Base-by-base conservation (phyloP, 2,113 vertebrate species). In the Nicator chloris region DNA sequence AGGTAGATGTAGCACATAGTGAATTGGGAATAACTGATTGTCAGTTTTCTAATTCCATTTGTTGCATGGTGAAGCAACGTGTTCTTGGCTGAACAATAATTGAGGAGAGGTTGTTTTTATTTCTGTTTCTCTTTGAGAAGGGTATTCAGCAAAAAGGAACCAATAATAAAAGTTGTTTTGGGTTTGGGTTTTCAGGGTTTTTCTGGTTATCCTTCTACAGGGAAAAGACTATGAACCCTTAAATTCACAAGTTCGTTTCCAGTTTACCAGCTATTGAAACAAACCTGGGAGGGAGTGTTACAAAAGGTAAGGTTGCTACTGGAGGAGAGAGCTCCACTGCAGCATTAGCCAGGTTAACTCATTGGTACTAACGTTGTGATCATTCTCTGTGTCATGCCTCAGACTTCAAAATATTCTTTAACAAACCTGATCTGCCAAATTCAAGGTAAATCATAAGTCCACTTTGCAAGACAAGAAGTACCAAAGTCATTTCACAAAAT, bases 231-330 rank as follows among this genome's bases (percentile, higher is more conserved):
- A 8, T 86, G 92, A 92, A 50, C 68, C 64, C 49, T 95, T 93
- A 93, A 88, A 92, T 83, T 75, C 82, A 30, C 79, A 70, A 70
- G 68, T 87, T 95, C 33, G 28, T 86, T 94, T 96, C 72, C 87
- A 84, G 45, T 95, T 91, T 92, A 66, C 42, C 95, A 96, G 91
- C 95, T 97, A 89, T 95, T 96, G 82, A 96, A 92, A 96, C 69
- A 95, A 31, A 95, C 66, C 42, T 63, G n/a, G 15, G 45, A 83
- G 49, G 50, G 68, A 82, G 18, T 50, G 20, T 66, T 82, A 12
- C 44, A 76, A 50, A 65, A 95, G 87, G 69, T 96, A 63, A 53
- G 18, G 16, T 33, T 82, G 91, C 40, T 82, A 35, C 71, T 77
- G 64, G 19, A 40, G 86, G 56, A 82, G 28, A 71, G 26, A 37